Evolutionary conservation across 1,140 invertebrate species (phyloP), one percentile per base, ranked within the genome.

Genomic region (Danaus melanippus): DNA sequence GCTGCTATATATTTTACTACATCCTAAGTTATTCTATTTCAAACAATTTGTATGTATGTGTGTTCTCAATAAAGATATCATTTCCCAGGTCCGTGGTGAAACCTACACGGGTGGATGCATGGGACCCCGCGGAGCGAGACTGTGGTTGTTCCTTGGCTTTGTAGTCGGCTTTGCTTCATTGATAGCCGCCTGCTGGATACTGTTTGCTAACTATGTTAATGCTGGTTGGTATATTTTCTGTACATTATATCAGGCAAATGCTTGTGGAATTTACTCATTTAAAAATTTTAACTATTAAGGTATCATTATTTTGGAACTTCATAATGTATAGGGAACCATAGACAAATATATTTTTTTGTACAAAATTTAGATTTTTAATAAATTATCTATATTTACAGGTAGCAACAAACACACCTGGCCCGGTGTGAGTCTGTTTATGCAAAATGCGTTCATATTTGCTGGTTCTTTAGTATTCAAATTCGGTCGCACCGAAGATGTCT

Each of bases 111-210:
- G 92, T 12, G 96, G 96, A 0, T 97, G 95, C 77, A 88, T 97
- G 54, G 97, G 97, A 9, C 92, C 95, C 1, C 91, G 94, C 80
- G 96, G 96, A 47, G 95, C 97, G 10, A 90, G 95, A 57, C 90
- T 96, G n/a, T 99, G 97, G 97, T 87, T 99, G 0, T 98, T 99
- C 76, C 84, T 98, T 47, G 98, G 97, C 5, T 98, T 99, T 87
- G 92, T 99, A 0, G 90, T 99, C 67, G 96, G 96, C 52, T 99
- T 99, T 88, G 95, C 95, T 1, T 92, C 97, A 3, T 91, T 99
- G 9, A 98, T 99, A 75, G 97, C 96, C 15, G 92, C 97, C 9
- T 93, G 95, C 70, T 98, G 97, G 97, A 96, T 99, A 63, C 90
- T 99, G 56, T 97, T 99, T 88, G 94, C 91, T 42, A 90, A 93